Conservation (phyloP, 53 echinoderm and acorn worm species). For the Hippasteria phrygiana region DNA sequence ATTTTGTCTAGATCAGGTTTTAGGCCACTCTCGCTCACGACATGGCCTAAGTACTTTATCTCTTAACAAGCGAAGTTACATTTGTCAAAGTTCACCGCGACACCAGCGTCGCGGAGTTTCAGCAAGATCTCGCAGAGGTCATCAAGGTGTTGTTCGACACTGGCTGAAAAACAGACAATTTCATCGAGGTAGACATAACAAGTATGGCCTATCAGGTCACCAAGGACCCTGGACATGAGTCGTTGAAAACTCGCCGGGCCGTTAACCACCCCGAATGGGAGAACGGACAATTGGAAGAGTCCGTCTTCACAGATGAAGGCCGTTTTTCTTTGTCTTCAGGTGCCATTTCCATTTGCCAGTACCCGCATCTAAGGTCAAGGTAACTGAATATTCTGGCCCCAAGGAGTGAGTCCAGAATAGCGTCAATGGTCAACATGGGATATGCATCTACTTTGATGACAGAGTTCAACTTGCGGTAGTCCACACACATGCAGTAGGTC, state of each 20-base stretch:
- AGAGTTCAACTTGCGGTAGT: conserved; percentile 43
- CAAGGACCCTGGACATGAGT: background rate
- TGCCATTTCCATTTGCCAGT: conserved; percentile 32
- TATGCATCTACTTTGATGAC: conserved; percentile 55
- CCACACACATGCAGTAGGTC: too few relatives aligned
- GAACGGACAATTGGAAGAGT: too few relatives aligned
- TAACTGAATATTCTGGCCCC: conserved; percentile 3
- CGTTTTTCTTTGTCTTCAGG: conserved; percentile 43
- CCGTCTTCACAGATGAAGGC: conserved; percentile 64
- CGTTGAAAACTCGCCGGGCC: conserved; percentile 32
- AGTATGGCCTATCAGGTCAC: conserved; percentile 11
- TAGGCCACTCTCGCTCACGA: conserved; percentile 25
- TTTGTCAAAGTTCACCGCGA: conserved; percentile 22
- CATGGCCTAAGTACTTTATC: conserved; percentile 53
- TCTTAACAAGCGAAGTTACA: conserved; percentile 18
- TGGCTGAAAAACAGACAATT: conserved; percentile 24
- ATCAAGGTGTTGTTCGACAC: conserved; percentile 1
- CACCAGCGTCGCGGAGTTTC: conserved; percentile 45
- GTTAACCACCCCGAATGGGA: too few relatives aligned
- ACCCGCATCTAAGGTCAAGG: conserved; percentile 33
- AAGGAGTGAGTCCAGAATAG: background rate
- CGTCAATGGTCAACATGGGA: background rate
- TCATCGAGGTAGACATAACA: conserved; percentile 39
- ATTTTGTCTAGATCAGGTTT: conserved; percentile 14
- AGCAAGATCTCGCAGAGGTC: conserved; percentile 25